Base-by-base conservation (phyloP, 1,140 invertebrate genomes). In the Theocolax elegans region DNA sequence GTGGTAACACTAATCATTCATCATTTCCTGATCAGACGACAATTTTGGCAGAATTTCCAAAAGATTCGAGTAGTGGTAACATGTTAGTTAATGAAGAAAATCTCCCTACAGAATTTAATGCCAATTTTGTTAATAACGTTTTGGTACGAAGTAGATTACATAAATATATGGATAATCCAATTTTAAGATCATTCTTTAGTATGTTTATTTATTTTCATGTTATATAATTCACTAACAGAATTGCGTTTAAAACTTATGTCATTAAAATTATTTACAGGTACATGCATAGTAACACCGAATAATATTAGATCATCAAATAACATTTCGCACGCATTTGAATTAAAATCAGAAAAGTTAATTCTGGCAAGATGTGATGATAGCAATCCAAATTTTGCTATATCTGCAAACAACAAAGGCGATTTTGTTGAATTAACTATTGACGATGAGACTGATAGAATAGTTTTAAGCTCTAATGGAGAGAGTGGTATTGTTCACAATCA, bases 311-410 rank as follows among this genome's bases (percentile, higher is more conserved):
- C 83, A 19, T 75, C 80, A 25, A 73, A 84, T 29, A 83, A 86
- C 58, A 66, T 78, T 8, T 77, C 77, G 8, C 78, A 76, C 42
- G 27, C 58, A 2, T 60, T 84, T 10, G 56, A 72, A 35, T 64
- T 75, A 19, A 64, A 78, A 42, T 71, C 64, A 40, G 79, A 85
- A 78, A 77, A 80, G 49, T 72, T 86, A 42, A 69, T 83, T 35
- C 71, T 86, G 3, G 82, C 81, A 8, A 77, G 84, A 29, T 85
- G 83, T 73, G 80, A 84, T 17, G 76, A 80, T 13, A 79, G 82
- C 10, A 82, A 84, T 74, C 83, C 83, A 23, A 76, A 76, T 59
- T 81, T 84, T 64, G 76, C 76, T 7, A 65, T 86, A 69, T 79
- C 81, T 2, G 80, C 78, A 49, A 67, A 60, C 2, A 77, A 76